A percentile compares a stretch with the other conserved stretches of the same genome.
These are phyloP conservation scores for Esox lucius DNA, from an alignment of 2,797 vertebrate species.

Conservation along the genomic window DNA sequence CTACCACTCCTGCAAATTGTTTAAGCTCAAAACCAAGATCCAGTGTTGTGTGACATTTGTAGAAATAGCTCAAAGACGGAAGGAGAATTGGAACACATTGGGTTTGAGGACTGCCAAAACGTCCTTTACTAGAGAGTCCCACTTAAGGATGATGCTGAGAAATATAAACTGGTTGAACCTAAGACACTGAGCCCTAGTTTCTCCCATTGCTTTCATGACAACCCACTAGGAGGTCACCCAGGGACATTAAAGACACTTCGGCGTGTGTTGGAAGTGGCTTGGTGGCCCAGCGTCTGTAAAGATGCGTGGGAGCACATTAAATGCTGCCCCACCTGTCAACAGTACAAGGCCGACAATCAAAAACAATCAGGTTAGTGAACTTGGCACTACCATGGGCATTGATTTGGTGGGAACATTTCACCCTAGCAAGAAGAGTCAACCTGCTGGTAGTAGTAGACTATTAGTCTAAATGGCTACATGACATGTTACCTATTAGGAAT, in stretches of 20 bases:
- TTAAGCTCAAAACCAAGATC: background rate
- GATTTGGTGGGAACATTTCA: slow-evolving; percentile 22
- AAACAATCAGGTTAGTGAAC: background rate
- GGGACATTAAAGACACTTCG: background rate
- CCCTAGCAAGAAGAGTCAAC: background rate
- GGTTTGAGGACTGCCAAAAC: background rate
- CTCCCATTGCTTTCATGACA: slow-evolving; percentile 7
- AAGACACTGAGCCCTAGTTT: background rate
- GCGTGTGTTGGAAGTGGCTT: slow-evolving; percentile 11
- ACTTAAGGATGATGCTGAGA: background rate
- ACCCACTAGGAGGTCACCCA: background rate
- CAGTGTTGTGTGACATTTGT: background rate
- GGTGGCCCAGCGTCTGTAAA: background rate
- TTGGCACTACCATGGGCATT: background rate
- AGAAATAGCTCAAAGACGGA: background rate
- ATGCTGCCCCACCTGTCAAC: background rate
- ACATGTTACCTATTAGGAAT: slow-evolving; percentile 16
- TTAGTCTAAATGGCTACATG: slow-evolving; percentile 15
- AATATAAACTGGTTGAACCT: background rate
- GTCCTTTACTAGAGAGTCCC: background rate
- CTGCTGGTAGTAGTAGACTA: slow-evolving; percentile 24
- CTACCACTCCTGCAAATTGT: background rate
- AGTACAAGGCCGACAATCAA: background rate
- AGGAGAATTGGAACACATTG: background rate
- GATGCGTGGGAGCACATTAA: slow-evolving; percentile 10